Evolutionary conservation across 1,140 invertebrate species (phyloP), one percentile per base, ranked within the genome.

Genomic region (Ceratitis capitata): DNA sequence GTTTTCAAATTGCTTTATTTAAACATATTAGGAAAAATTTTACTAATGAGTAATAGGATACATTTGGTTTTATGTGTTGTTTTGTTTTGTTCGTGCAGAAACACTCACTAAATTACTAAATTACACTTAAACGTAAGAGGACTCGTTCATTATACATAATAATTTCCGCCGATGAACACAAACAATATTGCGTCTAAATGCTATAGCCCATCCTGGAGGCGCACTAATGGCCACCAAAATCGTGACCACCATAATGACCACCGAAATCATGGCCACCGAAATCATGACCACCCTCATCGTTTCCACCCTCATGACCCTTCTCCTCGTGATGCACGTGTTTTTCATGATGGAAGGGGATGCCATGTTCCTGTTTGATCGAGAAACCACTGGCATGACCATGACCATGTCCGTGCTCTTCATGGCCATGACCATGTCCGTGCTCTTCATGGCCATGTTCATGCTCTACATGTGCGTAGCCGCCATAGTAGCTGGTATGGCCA

Each of bases 401-500:
- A 51, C 88, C 49, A 86, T 5, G 85, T 23, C n/a, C 69, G 19
- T 78, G 69, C 1, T 39, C 69, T 45, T 45, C 69, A 45, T 74
- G 58, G 4, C 58, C 84, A 45, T 87, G 86, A 35, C 86, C 82
- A 42, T 51, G 47, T 2, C 32, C 82, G 23, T 83, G 49, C 6
- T 26, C 47, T 56, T 86, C 87, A 19, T 88, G 87, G 12, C 87
- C 87, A 32, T 87, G 86, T 9, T 61, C 86, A 29, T 12, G 4
- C 6, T 58, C 53, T 2, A 83, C 49, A n/a, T 51, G 19, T 16
- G 83, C 85, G 64, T 88, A 82, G 19, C 84, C 84, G 7, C 64
- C 85, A 49, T 90, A 89, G 85, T 88, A 88, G 74, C 87, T 87
- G 14, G 61, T 58, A 26, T 61, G 56, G 12, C 89, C 87, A 3